phyloP scores from a whole-genome alignment of 2,797 vertebrate genomes.

The Sardinella longiceps region DNA sequence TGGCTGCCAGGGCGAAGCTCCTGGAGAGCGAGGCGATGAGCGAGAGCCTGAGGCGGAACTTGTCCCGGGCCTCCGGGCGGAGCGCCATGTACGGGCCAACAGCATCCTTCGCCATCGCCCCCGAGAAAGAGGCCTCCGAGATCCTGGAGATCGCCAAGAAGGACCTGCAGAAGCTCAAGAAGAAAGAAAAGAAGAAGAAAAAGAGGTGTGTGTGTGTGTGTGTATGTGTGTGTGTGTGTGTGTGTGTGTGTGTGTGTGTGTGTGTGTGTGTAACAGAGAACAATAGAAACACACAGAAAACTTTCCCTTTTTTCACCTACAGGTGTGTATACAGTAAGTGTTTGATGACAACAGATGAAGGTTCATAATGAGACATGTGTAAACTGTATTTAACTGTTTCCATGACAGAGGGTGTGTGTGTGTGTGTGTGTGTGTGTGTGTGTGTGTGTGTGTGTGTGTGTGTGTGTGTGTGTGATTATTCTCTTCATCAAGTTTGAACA shows the following conservation, averaged over 20 bases:
- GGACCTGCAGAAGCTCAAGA: constrained; percentile 93
- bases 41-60: constrained; percentile 89
- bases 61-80: constrained; percentile 85
- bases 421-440: neutral
- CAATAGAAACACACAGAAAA: no score
- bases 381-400: no score
- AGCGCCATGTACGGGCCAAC: constrained; percentile 78
- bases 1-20: constrained; percentile 84
- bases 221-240: neutral
- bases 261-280: no score
- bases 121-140: constrained; percentile 90
- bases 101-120: constrained; percentile 74
- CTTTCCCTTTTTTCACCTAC: no score
- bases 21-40: constrained; percentile 93
- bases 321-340: no score
- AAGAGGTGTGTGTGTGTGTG: constrained; percentile 79
- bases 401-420: neutral
- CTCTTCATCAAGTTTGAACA: neutral
- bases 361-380: no score
- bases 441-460: neutral
- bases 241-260: no score
- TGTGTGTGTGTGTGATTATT: neutral
- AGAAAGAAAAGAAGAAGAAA: constrained; percentile 94
- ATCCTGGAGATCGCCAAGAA: constrained; percentile 96
- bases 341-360: no score